phyloP scores from a whole-genome alignment of 2,797 vertebrate species.

The Coracias cyanogaster region DNA sequence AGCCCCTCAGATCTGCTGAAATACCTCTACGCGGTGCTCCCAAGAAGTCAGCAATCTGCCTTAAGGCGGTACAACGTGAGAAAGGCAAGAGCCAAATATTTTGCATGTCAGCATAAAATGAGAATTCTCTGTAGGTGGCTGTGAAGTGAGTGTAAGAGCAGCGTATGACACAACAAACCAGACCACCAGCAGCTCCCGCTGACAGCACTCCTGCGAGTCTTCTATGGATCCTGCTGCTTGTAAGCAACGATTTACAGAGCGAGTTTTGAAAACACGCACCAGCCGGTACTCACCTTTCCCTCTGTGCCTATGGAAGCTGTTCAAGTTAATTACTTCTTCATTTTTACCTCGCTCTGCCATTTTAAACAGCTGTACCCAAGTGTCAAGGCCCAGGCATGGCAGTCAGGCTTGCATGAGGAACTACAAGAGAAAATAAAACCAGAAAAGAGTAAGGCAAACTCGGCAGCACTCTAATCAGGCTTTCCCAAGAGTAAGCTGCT shows the following conservation, averaged over 20 bases:
- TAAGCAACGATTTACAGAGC: not conserved
- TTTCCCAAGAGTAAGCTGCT: not conserved
- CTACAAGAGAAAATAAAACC: conserved; percentile 46
- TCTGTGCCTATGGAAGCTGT: conserved; percentile 87
- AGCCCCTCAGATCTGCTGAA: not conserved
- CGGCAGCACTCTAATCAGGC: accelerated
- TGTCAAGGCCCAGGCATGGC: conserved; percentile 57
- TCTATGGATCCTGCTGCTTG: not conserved
- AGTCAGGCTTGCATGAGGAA: conserved; percentile 5
- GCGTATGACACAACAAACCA: not conserved
- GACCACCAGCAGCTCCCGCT: not conserved
- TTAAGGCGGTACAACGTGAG: not conserved
- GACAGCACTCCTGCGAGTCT: not conserved
- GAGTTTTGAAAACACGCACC: not conserved
- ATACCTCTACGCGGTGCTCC: not conserved
- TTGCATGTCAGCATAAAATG: not conserved
- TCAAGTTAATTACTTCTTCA: conserved; percentile 90
- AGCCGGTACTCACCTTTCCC: conserved; percentile 82
- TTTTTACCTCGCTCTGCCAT: conserved; percentile 91
- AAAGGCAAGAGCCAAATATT: conserved; percentile 19
- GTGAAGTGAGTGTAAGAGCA: not conserved
- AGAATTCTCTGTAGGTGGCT: conserved; percentile 16
- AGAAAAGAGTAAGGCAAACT: not conserved
- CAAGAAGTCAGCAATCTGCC: not conserved
- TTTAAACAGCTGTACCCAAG: conserved; percentile 68